Conservation (phyloP, 2,888 invertebrate genomes). For the Xanthostigma xanthostigma region DNA sequence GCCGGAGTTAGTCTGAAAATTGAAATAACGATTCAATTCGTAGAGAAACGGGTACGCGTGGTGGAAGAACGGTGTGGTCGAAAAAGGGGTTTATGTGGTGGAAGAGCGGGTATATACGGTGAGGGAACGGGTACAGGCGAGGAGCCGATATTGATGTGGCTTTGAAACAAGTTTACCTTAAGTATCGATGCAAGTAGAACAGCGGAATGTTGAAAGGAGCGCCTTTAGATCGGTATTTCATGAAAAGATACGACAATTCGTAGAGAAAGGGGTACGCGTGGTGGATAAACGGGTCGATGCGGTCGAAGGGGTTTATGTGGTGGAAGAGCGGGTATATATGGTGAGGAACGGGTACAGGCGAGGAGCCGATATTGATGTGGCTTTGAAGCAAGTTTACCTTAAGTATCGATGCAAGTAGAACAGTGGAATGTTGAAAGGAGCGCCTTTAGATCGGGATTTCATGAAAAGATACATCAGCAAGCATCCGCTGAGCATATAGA, state of each 20-base stretch:
- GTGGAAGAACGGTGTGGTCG: no score
- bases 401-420: conserved; percentile 29
- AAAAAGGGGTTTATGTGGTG: no score
- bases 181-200: conserved; percentile 28
- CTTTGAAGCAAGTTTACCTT: conserved; percentile 19
- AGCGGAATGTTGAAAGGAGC: conserved; percentile 21
- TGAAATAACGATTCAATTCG: background rate
- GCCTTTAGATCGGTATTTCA: conserved; percentile 21
- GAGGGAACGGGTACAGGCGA: no score
- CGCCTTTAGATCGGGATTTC: conserved; percentile 19
- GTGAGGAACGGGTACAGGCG: no score
- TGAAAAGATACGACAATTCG: conserved; percentile 21
- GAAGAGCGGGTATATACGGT: no score
- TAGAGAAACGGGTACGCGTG: no score
- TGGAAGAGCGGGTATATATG: no score
- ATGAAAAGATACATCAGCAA: conserved; percentile 32
- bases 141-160: no score
- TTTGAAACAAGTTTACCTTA: conserved; percentile 21
- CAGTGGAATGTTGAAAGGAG: conserved; percentile 21
- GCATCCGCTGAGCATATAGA: conserved; percentile 45
- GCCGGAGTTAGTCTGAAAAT: conserved; percentile 30
- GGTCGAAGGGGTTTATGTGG: no score
- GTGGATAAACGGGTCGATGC: no score
- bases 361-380: no score
- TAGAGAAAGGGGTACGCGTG: no score